phyloP scores from a whole-genome alignment of 2,888 invertebrate species.

The Philaethria dido region DNA sequence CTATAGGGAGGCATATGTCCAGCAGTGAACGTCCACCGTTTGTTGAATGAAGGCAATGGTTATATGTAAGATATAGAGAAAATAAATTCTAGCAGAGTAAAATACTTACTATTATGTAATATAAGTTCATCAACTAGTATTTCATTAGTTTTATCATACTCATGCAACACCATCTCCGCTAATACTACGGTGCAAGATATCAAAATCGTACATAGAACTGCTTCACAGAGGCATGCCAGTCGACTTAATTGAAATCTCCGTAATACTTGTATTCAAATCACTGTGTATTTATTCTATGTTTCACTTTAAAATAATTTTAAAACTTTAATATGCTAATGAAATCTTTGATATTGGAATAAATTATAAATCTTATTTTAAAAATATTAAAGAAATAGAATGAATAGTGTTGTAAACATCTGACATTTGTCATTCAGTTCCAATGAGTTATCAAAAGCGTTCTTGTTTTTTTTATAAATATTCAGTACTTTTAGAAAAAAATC shows the following conservation, averaged over 20 bases:
- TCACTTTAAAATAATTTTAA: background rate
- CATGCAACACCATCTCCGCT: conserved; percentile 10
- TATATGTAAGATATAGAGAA: no score
- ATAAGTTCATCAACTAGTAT: conserved; percentile 7
- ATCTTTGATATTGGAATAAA: background rate
- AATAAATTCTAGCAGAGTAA: no score
- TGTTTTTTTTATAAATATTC: no score
- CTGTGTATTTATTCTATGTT: background rate
- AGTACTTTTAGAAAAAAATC: no score
- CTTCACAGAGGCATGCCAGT: conserved; percentile 8
- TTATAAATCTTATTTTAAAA: conserved; percentile 4
- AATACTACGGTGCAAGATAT: conserved; percentile 8
- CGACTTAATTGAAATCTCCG: conserved; percentile 16
- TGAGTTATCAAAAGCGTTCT: no score
- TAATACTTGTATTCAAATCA: background rate
- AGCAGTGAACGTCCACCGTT: no score
- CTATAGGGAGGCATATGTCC: no score
- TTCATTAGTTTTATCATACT: conserved; percentile 1
- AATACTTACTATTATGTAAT: background rate
- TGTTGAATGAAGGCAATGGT: no score
- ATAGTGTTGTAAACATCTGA: background rate
- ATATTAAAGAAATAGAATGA: background rate
- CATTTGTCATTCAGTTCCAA: background rate
- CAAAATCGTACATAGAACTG: background rate
- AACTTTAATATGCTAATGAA: background rate